Base-by-base conservation (phyloP, 2,888 invertebrate genomes). In the Rhopalosiphum nymphaeae region DNA sequence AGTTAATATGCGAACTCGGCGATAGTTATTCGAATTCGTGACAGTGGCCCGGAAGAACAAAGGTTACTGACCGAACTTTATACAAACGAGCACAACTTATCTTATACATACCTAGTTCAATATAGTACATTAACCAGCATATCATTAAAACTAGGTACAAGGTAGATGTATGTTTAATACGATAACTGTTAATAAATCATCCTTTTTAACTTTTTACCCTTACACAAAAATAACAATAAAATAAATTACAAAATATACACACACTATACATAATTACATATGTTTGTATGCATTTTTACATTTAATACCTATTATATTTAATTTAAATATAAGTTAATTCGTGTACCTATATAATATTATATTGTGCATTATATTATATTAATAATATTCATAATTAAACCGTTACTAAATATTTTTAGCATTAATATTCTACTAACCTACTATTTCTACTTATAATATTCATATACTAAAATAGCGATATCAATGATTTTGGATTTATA, bases 41-140 rank as follows among this genome's bases (percentile, higher is more conserved):
- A 91, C 91, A 91, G 91, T 36, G 84, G 91, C 42, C 84, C 91
- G 78, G 91, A 91, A 91, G 85, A 91, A 91, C 44, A 91, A 91
- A 85, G 84, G 91, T 91, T 85, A 91, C 91, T 91, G 91, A 91
- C 91, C 91, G 85, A 56, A 84, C 91, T 53, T 78, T 49, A 3
- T 42, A 49, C 29, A 44, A 91, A 91, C 53, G 26, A 91, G 36
- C 29, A 53, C 56, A 56, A 42, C 29, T 78, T 84, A 78, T 53
- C 36, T 78, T 78, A 53, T 53, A 44, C 46, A 36, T 21, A 49
- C 36, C 42, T 42, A 89, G 86, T 44, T 21, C 78, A 36, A 67
- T 67, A 67, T 78, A 89, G 21, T 56, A 56, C 36, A 88, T 53
- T 46, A n/a, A 49, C 36, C 49, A 42, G 89, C 26, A 49, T 49